Percentiles rank a stretch among this genome's conserved stretches.
phyloP scores from a whole-genome alignment of 2,888 invertebrate species.

The Drosophila gaucha region DNA sequence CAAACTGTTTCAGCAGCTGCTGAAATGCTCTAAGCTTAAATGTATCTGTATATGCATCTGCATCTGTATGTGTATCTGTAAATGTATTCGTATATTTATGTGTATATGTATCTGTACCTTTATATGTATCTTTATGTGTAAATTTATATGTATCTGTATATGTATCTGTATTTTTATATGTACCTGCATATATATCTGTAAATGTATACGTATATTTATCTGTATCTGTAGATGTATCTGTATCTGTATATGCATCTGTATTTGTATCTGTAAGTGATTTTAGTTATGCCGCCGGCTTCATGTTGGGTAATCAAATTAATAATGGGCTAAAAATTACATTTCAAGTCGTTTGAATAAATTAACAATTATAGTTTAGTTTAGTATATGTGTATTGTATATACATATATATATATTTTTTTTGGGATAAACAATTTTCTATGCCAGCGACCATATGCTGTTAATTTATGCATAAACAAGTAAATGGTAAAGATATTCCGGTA shows the following conservation, averaged over 20 bases:
- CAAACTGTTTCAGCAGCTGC: constrained; percentile 13
- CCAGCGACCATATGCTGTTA: constrained; percentile 35
- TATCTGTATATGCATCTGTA: constrained; percentile 7
- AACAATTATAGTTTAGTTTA: constrained; percentile 67
- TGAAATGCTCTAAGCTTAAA: neutral
- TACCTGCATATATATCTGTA: neutral
- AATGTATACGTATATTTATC: neutral
- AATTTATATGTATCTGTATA: constrained; percentile 8
- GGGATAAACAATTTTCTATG: constrained; percentile 40
- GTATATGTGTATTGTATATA: too few species aligned
- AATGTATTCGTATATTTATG: neutral
- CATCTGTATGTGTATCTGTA: too few species aligned
- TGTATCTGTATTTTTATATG: constrained; percentile 32
- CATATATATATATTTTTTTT: constrained; percentile 2
- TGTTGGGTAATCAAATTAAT: constrained; percentile 79
- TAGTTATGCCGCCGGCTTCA: constrained; percentile 35
- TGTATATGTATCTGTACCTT: neutral
- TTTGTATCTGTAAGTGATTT: constrained; percentile 47
- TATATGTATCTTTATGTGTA: constrained; percentile 4
- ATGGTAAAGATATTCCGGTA: constrained; percentile 32
- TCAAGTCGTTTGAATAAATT: constrained; percentile 81
- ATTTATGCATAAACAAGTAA: constrained; percentile 46
- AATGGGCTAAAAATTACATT: constrained; percentile 77
- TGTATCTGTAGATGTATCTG: neutral
- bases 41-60: neutral